Evolutionary conservation across 1,140 invertebrate genomes (phyloP), one percentile per base, ranked within the genome.

Genomic region (Spodoptera frugiperda): DNA sequence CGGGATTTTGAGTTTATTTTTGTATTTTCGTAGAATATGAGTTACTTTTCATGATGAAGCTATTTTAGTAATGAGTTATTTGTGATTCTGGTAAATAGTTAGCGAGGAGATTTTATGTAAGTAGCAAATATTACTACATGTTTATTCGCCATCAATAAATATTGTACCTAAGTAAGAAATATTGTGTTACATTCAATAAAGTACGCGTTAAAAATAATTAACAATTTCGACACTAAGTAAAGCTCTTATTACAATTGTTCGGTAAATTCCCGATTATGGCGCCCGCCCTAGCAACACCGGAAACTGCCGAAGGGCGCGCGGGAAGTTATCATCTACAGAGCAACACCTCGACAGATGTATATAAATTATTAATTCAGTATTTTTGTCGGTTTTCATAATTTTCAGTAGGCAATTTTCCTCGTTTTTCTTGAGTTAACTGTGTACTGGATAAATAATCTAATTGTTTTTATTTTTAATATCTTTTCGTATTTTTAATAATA

Each of bases 291-390:
- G 19, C 57, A 53, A 17, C 33, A 54, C 72, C 72, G 72, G 72
- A 75, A 65, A 65, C 72, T 25, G 25, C 33, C 53, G 49, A 51
- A 33, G 59, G 59, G 72, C 53, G 53, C 25, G 51, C 48, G 59
- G 71, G 59, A 75, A 74, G 71, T 75, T 75, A 75, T 63, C 59
- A 75, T 75, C 72, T 53, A 63, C 72, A 65, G 21, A 17, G 46
- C 65, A 75, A 65, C 55, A 75, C 72, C 72, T 75, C 59, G 17
- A 65, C 72, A 65, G 72, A 65, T 65, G 57, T 75, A 75, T 65
- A 44, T 21, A 51, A 55, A 30, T 75, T 73, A 73, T 49, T 73
- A 73, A 73, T 73, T 61, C 44, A 49, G 39, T 48, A 46, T 72
- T 73, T 73, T 61, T 44, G 67, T 57, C 10, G 70, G 14, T 39